phyloP scores from a whole-genome alignment of 2,888 invertebrate genomes.

The Boloria selene region DNA sequence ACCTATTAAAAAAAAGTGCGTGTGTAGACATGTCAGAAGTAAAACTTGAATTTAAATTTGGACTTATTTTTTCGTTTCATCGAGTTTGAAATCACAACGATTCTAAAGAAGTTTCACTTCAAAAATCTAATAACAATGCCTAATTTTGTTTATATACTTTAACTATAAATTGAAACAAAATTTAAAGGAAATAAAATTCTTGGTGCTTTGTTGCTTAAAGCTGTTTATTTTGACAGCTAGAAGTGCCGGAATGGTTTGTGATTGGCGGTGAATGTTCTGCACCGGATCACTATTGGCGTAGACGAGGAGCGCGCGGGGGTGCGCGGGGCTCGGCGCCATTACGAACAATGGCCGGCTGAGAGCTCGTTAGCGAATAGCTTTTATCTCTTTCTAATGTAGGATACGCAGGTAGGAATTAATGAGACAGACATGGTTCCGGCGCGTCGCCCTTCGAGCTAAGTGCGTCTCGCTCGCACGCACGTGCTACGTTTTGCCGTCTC shows the following conservation, averaged over 20 bases:
- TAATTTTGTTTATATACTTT: background rate
- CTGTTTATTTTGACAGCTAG: slow-evolving; percentile 80
- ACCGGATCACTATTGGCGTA: slow-evolving; percentile 81
- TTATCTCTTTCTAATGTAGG: slow-evolving; percentile 83
- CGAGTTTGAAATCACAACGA: no score
- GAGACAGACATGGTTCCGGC: slow-evolving; percentile 78
- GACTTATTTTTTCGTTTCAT: no score
- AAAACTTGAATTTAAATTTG: no score
- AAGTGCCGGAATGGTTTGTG: slow-evolving; percentile 82
- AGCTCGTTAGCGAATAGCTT: slow-evolving; percentile 81
- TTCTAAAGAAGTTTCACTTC: no score
- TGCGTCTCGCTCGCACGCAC: slow-evolving; percentile 71
- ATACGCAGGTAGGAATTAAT: slow-evolving; percentile 81
- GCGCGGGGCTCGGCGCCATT: slow-evolving; percentile 77
- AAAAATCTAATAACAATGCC: background rate
- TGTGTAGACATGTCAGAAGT: no score
- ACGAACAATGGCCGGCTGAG: slow-evolving; percentile 80
- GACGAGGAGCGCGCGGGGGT: slow-evolving; percentile 66
- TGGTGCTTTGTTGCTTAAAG: slow-evolving; percentile 67
- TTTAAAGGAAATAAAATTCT: slow-evolving; percentile 46
- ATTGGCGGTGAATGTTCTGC: slow-evolving; percentile 82
- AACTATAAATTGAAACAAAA: slow-evolving; percentile 36
- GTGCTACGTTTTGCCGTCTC: slow-evolving; percentile 78
- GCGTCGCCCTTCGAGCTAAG: slow-evolving; percentile 57
- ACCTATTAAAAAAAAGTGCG: no score